phyloP scores from a whole-genome alignment of 1,140 invertebrate species.

The Diuraphis noxia region DNA sequence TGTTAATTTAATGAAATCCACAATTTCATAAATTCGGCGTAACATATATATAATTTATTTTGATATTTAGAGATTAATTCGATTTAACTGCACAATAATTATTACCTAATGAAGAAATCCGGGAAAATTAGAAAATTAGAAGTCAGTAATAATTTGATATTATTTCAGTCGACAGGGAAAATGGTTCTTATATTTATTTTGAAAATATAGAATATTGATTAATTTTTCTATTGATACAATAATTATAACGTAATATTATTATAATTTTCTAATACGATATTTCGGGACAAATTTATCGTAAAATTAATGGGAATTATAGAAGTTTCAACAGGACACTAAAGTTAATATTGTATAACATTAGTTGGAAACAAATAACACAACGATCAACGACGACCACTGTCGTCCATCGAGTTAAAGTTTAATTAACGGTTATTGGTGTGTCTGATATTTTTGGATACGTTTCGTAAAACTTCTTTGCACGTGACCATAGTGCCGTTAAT shows the following conservation, averaged over 20 bases:
- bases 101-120: no score
- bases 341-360: not conserved
- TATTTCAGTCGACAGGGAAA: not conserved
- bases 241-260: no score
- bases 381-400: not conserved
- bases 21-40: no score
- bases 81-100: not conserved
- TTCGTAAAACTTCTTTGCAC: not conserved
- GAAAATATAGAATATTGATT: no score
- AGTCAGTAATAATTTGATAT: not conserved
- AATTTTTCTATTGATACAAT: no score
- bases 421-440: not conserved
- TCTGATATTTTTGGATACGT: not conserved
- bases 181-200: not conserved
- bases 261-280: not conserved
- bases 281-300: not conserved
- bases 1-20: no score
- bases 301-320: not conserved
- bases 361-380: not conserved
- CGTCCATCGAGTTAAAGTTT: conserved; percentile 1
- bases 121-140: not conserved
- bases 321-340: not conserved
- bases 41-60: not conserved
- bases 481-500: not conserved
- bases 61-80: not conserved